Conservation (phyloP, 2,888 invertebrate genomes). For the Aelia acuminata region DNA sequence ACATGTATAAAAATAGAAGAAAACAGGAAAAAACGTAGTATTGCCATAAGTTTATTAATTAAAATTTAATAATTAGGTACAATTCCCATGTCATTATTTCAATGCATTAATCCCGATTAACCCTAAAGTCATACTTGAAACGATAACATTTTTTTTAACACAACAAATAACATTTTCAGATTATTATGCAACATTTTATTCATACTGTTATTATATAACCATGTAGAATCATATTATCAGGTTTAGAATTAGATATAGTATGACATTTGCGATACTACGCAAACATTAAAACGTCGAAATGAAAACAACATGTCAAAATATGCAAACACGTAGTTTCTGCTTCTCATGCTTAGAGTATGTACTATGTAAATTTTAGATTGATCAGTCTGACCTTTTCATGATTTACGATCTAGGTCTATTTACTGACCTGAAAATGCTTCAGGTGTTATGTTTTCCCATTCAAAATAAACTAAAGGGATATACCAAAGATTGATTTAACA, state of each 20-base stretch:
- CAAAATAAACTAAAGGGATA: neutral
- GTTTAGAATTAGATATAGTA: neutral
- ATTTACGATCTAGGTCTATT: neutral
- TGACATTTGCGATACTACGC: neutral
- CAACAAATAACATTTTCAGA: neutral
- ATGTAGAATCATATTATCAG: neutral
- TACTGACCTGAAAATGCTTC: neutral
- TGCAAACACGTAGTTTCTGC: neutral
- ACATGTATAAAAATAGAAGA: no score
- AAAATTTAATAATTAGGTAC: no score
- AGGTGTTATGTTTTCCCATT: neutral
- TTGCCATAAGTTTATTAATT: no score
- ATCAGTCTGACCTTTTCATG: constrained; percentile 17
- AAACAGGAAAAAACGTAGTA: no score
- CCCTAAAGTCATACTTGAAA: no score
- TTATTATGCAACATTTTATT: neutral
- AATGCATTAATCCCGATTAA: no score
- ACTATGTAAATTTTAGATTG: constrained; percentile 23
- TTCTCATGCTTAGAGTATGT: constrained; percentile 1
- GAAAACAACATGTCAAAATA: constrained; percentile 18
- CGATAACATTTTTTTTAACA: no score
- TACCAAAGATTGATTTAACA: neutral
- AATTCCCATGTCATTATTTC: no score
- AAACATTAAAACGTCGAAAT: neutral
- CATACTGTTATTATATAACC: neutral